Percentiles rank a stretch among this genome's conserved stretches.
These are phyloP conservation scores for Drosophila eohydei DNA, from an alignment of 2,888 invertebrate genomes.

Conservation along the genomic window DNA sequence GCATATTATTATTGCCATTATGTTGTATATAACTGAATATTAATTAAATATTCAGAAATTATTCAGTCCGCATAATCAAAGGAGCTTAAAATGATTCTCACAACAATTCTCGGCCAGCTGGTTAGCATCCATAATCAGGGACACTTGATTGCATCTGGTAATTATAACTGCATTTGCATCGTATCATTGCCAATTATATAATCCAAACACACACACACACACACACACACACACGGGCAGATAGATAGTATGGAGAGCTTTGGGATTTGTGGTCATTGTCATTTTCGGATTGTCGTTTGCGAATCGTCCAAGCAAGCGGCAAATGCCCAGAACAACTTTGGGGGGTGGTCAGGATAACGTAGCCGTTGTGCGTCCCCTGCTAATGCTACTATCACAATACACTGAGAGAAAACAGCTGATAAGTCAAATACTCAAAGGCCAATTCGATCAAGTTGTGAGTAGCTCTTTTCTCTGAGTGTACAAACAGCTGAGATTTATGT, in stretches of 20 bases:
- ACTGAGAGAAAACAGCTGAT: background rate
- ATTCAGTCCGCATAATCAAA: constrained; percentile 53
- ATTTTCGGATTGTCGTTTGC: constrained; percentile 22
- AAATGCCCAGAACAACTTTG: constrained; percentile 10
- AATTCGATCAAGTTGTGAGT: background rate
- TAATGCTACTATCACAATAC: background rate
- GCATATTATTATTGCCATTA: constrained; percentile 6
- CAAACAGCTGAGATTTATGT: constrained; percentile 70
- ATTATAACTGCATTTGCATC: constrained; percentile 59
- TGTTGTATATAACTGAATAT: constrained; percentile 12
- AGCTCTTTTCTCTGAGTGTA: constrained; percentile 4
- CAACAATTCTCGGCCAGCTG: constrained; percentile 28
- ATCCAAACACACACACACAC: constrained; percentile 1
- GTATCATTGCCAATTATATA: constrained; percentile 28
- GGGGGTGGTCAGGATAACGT: constrained; percentile 13
- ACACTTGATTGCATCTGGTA: constrained; percentile 58
- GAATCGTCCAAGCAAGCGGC: constrained; percentile 11
- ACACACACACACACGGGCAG: background rate
- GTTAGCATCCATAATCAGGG: constrained; percentile 27
- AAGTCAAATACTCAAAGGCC: too few relatives aligned
- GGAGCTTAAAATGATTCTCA: constrained; percentile 34
- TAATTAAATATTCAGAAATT: constrained; percentile 44
- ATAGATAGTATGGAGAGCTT: background rate
- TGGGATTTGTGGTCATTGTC: constrained; percentile 25
- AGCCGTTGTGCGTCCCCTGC: constrained; percentile 5